A percentile compares a stretch with the other conserved stretches of the same genome.
phyloP scores from a whole-genome alignment of 2,888 invertebrate genomes.

The Apomyelois bistriatella region DNA sequence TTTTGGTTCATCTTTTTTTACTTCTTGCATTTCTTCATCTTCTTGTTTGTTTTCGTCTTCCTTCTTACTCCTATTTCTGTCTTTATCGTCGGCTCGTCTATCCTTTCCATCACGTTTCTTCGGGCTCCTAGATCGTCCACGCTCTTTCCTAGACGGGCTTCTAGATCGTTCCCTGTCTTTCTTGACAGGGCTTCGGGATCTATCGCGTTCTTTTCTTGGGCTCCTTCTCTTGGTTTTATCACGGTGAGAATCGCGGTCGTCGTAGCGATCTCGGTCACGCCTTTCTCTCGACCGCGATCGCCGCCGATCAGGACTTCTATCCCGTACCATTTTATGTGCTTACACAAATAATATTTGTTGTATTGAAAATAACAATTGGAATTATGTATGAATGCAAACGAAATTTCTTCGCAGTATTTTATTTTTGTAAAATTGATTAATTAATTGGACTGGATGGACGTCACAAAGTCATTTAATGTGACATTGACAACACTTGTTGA shows the following conservation, averaged over 20 bases:
- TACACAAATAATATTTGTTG: not conserved
- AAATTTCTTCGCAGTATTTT: too few species aligned
- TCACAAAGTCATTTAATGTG: too few species aligned
- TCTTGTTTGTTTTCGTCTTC: conserved; percentile 51
- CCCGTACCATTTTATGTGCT: conserved; percentile 48
- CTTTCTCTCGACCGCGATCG: conserved; percentile 68
- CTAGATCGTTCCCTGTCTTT: conserved; percentile 49
- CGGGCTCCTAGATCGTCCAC: conserved; percentile 58
- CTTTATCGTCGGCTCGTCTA: conserved; percentile 63
- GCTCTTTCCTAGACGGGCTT: conserved; percentile 49
- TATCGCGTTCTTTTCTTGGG: conserved; percentile 55
- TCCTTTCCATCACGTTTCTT: conserved; percentile 66
- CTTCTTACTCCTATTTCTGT: conserved; percentile 56
- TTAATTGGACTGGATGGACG: too few species aligned
- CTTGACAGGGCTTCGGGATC: conserved; percentile 52
- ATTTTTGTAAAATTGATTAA: too few species aligned
- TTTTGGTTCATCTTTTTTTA: conserved; percentile 60
- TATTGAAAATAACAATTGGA: not conserved
- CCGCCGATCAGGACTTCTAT: conserved; percentile 63
- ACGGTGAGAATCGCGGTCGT: conserved; percentile 63
- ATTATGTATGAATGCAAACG: too few species aligned
- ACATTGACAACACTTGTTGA: too few species aligned
- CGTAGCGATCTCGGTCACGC: conserved; percentile 65
- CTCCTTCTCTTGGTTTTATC: conserved; percentile 66
- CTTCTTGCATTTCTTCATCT: conserved; percentile 58